These are phyloP conservation scores for Lepidocyrtinus sp. DNA, from an alignment of 2,888 invertebrate species.

Conservation along the genomic window DNA sequence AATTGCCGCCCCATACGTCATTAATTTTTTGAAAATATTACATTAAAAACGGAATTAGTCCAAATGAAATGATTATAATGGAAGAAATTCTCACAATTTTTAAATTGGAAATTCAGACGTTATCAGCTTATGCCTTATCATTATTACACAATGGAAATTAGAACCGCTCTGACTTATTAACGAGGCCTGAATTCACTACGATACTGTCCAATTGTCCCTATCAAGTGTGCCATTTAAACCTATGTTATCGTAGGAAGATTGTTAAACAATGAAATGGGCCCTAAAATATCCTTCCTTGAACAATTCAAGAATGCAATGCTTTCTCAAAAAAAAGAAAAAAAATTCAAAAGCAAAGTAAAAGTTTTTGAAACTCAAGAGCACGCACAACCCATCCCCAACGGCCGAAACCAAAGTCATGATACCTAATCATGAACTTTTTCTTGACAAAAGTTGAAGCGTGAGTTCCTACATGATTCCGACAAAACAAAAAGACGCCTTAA, in stretches of 20 bases:
- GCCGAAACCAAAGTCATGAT: neutral
- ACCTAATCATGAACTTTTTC: neutral
- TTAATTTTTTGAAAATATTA: no score
- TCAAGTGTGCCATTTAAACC: neutral
- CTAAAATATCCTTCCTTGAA: neutral
- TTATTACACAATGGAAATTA: no score
- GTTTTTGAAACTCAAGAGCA: neutral
- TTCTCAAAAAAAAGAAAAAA: neutral
- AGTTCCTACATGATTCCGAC: neutral
- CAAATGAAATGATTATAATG: no score
- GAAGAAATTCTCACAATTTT: no score
- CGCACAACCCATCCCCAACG: neutral
- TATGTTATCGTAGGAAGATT: neutral
- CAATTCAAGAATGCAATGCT: neutral
- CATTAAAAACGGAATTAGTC: no score
- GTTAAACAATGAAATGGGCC: neutral
- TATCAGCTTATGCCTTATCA: no score
- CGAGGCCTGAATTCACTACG: neutral
- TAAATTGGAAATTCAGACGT: no score
- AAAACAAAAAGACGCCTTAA: no score
- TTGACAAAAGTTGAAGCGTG: neutral
- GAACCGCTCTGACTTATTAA: neutral
- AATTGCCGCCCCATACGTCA: no score
- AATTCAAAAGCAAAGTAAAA: neutral
- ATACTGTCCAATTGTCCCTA: neutral